A percentile compares a stretch with the other conserved stretches of the same genome.
These are phyloP conservation scores for Daktulosphaira vitifoliae DNA, from an alignment of 1,140 invertebrate species.

Conservation along the genomic window DNA sequence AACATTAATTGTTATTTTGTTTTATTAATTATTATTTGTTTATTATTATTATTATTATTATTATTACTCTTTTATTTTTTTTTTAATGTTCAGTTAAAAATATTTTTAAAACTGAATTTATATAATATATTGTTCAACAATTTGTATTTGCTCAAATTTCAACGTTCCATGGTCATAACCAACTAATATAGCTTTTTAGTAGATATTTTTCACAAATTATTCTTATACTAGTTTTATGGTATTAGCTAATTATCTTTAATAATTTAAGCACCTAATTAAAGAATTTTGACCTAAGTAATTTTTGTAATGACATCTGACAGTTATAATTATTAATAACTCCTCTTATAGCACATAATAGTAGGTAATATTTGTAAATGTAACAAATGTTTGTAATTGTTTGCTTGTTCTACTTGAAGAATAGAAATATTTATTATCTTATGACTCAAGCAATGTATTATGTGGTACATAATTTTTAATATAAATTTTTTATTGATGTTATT, in stretches of 20 bases:
- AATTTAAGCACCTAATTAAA: no score
- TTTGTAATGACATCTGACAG: no score
- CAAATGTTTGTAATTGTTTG: neutral
- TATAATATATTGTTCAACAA: no score
- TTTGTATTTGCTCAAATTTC: constrained; percentile 13
- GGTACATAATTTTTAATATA: no score
- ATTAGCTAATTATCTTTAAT: neutral
- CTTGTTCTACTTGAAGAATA: neutral
- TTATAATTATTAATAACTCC: no score
- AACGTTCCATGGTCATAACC: constrained; percentile 21
- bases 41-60: constrained; percentile 5
- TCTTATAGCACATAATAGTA: no score
- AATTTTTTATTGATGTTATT: no score
- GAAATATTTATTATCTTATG: neutral
- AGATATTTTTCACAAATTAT: neutral
- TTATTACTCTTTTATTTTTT: neutral
- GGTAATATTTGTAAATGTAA: no score
- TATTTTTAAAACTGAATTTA: no score
- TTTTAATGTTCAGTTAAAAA: no score
- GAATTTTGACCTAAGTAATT: no score
- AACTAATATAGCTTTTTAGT: neutral
- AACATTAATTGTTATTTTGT: constrained; percentile 12
- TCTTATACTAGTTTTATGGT: neutral
- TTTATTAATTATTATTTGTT: constrained; percentile 17
- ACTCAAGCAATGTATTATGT: no score